A percentile compares a stretch with the other conserved stretches of the same genome.
Conservation (phyloP, 2,113 vertebrate genomes). For the Thamnaconus septentrionalis region DNA sequence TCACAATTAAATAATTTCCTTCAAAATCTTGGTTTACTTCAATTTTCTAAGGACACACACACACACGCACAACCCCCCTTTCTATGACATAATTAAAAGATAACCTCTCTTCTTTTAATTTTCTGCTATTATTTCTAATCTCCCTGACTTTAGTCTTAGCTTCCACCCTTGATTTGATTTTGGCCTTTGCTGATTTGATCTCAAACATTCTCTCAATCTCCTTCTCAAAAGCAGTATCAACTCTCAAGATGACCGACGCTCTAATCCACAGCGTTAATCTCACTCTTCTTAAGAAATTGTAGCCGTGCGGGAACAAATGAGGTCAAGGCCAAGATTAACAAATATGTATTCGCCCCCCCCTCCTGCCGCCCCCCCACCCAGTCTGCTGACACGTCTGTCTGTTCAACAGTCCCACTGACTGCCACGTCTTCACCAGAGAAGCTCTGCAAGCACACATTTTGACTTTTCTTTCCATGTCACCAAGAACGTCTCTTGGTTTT, state of each 20-base stretch:
- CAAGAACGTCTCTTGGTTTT: neutral
- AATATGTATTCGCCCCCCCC: constrained; percentile 57
- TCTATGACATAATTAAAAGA: constrained; percentile 70
- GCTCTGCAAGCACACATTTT: neutral
- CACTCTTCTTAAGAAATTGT: constrained; percentile 57
- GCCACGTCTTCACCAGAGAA: neutral
- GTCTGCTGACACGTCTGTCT: constrained; percentile 10
- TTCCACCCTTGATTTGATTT: constrained; percentile 85
- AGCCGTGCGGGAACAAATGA: constrained; percentile 18
- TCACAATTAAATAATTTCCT: no score
- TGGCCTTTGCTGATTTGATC: constrained; percentile 78
- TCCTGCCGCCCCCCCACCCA: neutral
- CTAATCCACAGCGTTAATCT: constrained; percentile 78
- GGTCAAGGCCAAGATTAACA: constrained; percentile 35
- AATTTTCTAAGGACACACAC: no score
- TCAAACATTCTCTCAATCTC: constrained; percentile 79
- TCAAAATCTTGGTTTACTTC: neutral
- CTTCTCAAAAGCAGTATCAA: constrained; percentile 79
- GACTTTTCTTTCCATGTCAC: neutral
- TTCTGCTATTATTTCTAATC: constrained; percentile 82
- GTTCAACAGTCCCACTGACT: neutral
- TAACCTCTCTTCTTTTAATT: constrained; percentile 77
- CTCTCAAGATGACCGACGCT: constrained; percentile 61
- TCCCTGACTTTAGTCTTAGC: constrained; percentile 76
- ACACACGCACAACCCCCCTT: constrained; percentile 8